These are phyloP conservation scores for Hybognathus amarus DNA, from an alignment of 2,797 vertebrate species.

Conservation along the genomic window DNA sequence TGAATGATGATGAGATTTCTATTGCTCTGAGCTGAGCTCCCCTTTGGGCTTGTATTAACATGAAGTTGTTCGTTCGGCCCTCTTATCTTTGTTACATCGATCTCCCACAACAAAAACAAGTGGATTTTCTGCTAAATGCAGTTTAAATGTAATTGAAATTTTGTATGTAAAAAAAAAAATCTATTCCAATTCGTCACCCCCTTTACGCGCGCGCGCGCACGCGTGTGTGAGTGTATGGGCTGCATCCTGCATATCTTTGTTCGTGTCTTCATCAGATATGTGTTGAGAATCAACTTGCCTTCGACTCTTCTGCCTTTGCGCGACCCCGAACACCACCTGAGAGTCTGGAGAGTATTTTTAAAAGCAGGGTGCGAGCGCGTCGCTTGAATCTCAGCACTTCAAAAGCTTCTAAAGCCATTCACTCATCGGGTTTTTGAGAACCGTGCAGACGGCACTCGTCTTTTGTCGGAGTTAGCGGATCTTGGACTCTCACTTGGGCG, in stretches of 20 bases:
- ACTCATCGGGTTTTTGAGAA: slow-evolving; percentile 18
- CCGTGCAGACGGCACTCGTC: slow-evolving; percentile 2
- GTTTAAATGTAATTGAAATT: neutral
- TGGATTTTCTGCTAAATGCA: neutral
- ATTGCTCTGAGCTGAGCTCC: slow-evolving; percentile 39
- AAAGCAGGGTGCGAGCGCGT: slow-evolving; percentile 25
- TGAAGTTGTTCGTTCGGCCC: slow-evolving; percentile 37
- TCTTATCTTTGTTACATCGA: slow-evolving; percentile 18
- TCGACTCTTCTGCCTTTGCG: slow-evolving; percentile 17
- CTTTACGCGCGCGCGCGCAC: slow-evolving; percentile 1
- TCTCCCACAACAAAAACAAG: neutral
- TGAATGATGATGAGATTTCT: slow-evolving; percentile 48
- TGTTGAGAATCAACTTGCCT: slow-evolving; percentile 38
- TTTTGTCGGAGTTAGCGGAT: slow-evolving; percentile 47
- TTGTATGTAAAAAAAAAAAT: neutral
- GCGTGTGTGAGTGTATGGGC: slow-evolving; percentile 13
- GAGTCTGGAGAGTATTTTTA: slow-evolving; percentile 31
- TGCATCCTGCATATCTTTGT: slow-evolving; percentile 32
- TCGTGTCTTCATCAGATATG: slow-evolving; percentile 30
- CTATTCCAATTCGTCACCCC: slow-evolving; percentile 27
- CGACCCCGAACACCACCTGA: slow-evolving; percentile 33
- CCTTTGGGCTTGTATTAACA: slow-evolving; percentile 36
- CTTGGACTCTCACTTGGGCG: slow-evolving; percentile 34
- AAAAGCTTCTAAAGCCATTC: slow-evolving; percentile 15
- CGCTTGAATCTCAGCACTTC: slow-evolving; percentile 7